Evolutionary conservation across 2,113 vertebrate species (phyloP).

Genomic region (Nothocercus julius): DNA sequence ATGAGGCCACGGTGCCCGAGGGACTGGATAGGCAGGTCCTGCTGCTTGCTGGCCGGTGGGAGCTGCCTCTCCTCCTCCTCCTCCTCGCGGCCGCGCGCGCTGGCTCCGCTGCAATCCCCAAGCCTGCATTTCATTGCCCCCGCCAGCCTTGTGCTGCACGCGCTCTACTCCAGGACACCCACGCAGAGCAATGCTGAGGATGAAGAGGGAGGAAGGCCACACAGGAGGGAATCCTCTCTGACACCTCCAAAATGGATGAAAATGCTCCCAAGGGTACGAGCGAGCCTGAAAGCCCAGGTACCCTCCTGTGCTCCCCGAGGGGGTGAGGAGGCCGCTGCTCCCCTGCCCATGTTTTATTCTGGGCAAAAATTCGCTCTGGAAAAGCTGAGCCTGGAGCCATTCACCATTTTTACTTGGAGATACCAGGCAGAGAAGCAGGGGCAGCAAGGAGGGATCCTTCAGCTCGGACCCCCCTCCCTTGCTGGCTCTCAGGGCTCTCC

Average conservation of each 20-base stretch:
- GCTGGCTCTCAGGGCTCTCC: neutral
- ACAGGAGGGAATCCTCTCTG: accelerated
- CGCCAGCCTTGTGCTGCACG: neutral
- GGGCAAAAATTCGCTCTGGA: neutral
- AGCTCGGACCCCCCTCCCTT: neutral
- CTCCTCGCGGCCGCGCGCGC: no score
- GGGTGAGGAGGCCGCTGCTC: neutral
- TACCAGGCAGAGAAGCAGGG: neutral
- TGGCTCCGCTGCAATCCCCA: no score
- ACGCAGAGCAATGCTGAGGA: neutral
- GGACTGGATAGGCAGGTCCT: no score
- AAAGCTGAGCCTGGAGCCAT: neutral
- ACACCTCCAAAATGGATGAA: neutral
- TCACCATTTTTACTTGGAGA: neutral
- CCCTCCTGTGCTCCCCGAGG: neutral
- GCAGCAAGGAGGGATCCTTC: neutral
- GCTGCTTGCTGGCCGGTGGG: no score
- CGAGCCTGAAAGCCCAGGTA: neutral
- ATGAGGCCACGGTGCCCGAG: no score
- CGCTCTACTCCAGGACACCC: neutral
- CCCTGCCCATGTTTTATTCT: accelerated
- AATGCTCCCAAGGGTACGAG: neutral
- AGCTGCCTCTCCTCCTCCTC: no score
- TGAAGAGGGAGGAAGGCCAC: neutral
- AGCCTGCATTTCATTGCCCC: neutral